These are phyloP conservation scores for Hybognathus amarus DNA, from an alignment of 2,797 vertebrate genomes.

Conservation along the genomic window DNA sequence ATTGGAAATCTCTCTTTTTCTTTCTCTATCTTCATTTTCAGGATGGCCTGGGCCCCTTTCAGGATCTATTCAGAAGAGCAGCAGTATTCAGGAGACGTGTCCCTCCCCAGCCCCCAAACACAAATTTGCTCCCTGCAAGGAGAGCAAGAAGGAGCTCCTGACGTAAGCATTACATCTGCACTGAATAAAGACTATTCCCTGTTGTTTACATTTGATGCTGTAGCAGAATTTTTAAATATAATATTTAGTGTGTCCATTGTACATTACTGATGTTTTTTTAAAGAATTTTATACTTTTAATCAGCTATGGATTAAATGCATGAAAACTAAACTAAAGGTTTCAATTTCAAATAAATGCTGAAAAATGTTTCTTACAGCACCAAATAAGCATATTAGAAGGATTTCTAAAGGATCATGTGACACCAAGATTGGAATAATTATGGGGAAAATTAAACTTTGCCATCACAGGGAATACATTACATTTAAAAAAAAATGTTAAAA, in stretches of 20 bases:
- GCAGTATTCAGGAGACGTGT: slow-evolving; percentile 88
- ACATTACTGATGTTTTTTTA: not conserved
- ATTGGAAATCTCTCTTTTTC: not conserved
- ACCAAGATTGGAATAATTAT: not conserved
- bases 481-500: not conserved
- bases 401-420: not conserved
- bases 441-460: no score
- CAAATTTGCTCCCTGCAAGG: slow-evolving; percentile 94
- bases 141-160: slow-evolving; percentile 97
- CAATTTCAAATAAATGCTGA: not conserved
- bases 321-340: not conserved
- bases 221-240: not conserved
- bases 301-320: not conserved
- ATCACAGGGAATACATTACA: not conserved
- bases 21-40: slow-evolving; percentile 60
- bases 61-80: slow-evolving; percentile 93
- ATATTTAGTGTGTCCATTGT: not conserved
- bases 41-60: slow-evolving; percentile 94
- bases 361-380: not conserved
- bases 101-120: slow-evolving; percentile 94
- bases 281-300: not conserved
- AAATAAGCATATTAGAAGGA: not conserved
- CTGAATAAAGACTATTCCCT: not conserved
- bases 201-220: not conserved
- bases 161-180: slow-evolving; percentile 84